Percentiles rank a stretch among this genome's conserved stretches.
Conservation (phyloP, 2,113 vertebrate species). For the Aplodontia rufa region DNA sequence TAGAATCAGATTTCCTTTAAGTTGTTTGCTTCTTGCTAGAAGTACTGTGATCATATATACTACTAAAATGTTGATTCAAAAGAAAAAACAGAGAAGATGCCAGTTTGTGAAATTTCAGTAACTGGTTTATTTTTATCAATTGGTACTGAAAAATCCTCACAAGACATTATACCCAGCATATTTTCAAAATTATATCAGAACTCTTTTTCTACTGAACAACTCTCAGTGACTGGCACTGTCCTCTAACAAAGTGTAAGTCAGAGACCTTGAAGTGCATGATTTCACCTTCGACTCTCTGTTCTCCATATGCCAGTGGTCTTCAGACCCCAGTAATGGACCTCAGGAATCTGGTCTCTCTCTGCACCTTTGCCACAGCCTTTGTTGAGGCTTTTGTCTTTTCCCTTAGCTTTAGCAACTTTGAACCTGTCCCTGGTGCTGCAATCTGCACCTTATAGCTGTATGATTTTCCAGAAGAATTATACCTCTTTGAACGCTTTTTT, state of each 20-base stretch:
- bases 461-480: background rate
- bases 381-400: accelerated
- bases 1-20: background rate
- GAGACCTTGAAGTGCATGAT: background rate
- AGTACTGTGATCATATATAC: background rate
- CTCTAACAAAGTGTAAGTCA: background rate
- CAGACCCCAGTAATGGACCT: too few relatives aligned
- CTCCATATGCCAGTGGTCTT: background rate
- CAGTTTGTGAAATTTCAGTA: background rate
- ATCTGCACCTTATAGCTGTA: background rate
- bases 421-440: background rate
- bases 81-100: background rate
- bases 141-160: background rate
- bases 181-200: background rate
- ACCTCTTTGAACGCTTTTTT: background rate
- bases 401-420: background rate
- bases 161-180: background rate
- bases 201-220: background rate
- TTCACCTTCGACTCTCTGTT: background rate
- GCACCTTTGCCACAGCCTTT: background rate
- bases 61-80: too few relatives aligned
- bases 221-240: background rate
- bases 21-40: background rate
- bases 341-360: background rate
- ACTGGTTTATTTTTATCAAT: background rate